phyloP scores from a whole-genome alignment of 2,113 vertebrate species.

The Lampris incognitus region DNA sequence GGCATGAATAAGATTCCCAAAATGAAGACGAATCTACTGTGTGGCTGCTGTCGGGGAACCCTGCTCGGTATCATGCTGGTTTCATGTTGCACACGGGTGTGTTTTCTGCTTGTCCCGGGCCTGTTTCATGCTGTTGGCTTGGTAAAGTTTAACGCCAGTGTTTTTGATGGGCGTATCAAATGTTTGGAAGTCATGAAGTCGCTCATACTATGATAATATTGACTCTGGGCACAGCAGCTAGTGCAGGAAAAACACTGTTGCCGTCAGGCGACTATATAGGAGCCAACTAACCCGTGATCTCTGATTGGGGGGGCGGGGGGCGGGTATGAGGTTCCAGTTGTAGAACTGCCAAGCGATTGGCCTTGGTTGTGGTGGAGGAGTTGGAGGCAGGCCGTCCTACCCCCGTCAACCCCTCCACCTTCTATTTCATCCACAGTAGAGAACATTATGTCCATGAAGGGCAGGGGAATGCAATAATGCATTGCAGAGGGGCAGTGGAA shows the following conservation, averaged over 20 bases:
- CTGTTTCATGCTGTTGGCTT: neutral
- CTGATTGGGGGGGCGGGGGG: conserved; percentile 17
- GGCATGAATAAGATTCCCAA: too few relatives aligned
- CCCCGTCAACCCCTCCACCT: conserved; percentile 32
- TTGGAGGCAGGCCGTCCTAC: conserved; percentile 54
- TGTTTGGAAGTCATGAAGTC: neutral
- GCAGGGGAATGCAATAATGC: neutral
- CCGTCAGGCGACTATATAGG: conserved; percentile 23
- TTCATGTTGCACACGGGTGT: conserved; percentile 22
- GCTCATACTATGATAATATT: neutral
- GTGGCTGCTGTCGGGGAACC: too few relatives aligned
- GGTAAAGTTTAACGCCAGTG: neutral
- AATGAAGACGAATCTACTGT: too few relatives aligned
- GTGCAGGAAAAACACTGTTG: conserved; percentile 5
- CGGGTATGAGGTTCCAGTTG: conserved; percentile 22
- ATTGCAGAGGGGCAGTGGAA: neutral
- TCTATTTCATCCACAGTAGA: conserved; percentile 69
- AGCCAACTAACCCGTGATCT: conserved; percentile 46
- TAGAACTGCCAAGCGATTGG: conserved; percentile 56
- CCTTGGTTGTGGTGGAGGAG: conserved; percentile 30
- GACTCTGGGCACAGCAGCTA: neutral
- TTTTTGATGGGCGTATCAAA: neutral
- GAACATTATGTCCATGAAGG: conserved; percentile 75
- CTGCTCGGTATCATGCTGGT: neutral
- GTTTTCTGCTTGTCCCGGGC: neutral